phyloP scores from a whole-genome alignment of 2,113 vertebrate species.

The Pyrgilauda ruficollis region DNA sequence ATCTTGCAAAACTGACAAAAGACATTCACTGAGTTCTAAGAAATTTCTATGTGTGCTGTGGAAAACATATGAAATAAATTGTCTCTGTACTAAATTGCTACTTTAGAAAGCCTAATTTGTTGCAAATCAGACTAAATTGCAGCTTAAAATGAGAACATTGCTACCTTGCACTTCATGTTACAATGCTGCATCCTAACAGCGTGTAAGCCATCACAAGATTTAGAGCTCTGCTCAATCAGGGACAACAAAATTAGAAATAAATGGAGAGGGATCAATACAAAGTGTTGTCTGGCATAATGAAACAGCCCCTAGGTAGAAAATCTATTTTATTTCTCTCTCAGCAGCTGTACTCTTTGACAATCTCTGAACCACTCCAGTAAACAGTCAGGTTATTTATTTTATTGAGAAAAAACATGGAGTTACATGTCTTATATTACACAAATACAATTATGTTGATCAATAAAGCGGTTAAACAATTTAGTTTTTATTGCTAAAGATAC shows the following conservation, averaged over 20 bases:
- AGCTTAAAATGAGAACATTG: conserved; percentile 75
- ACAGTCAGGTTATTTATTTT: conserved; percentile 53
- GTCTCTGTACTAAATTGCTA: conserved; percentile 35
- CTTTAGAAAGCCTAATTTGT: conserved; percentile 67
- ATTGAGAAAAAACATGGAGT: conserved; percentile 10
- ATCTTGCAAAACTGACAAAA: neutral
- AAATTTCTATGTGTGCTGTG: neutral
- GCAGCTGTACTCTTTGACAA: conserved; percentile 38
- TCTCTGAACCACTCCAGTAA: conserved; percentile 29
- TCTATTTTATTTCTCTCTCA: conserved; percentile 72
- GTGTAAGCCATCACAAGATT: conserved; percentile 74
- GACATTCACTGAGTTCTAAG: neutral
- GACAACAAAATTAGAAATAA: conserved; percentile 83
- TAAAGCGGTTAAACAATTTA: neutral
- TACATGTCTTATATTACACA: neutral
- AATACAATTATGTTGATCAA: neutral
- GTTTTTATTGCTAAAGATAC: neutral
- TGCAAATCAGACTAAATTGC: conserved; percentile 75
- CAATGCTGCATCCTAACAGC: conserved; percentile 71
- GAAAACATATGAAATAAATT: neutral
- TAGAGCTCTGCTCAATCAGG: conserved; percentile 77
- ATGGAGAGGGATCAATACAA: conserved; percentile 77
- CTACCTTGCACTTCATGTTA: conserved; percentile 56
- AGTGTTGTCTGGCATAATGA: conserved; percentile 78
- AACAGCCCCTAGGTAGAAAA: conserved; percentile 71